Evolutionary conservation across 2,113 vertebrate species (phyloP).

Genomic region (Anguilla rostrata): DNA sequence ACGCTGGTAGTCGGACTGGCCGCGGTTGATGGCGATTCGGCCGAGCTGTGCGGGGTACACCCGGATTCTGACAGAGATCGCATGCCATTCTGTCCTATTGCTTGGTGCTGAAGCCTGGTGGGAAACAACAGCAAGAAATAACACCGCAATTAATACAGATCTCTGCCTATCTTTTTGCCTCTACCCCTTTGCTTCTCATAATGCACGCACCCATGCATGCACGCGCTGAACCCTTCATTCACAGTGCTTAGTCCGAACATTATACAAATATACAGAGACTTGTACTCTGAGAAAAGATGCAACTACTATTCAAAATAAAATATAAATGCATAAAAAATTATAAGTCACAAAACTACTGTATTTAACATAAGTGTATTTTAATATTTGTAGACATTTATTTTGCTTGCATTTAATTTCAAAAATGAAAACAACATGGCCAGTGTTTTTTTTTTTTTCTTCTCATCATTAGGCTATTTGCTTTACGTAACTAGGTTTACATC

Average conservation of each 20-base stretch:
- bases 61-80: constrained; percentile 94
- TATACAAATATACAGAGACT: not conserved
- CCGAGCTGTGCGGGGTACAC: constrained; percentile 94
- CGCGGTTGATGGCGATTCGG: constrained; percentile 95
- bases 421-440: not conserved
- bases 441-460: not conserved
- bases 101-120: constrained; percentile 95
- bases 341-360: not conserved
- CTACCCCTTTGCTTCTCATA: constrained; percentile 59
- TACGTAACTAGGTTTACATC: not conserved
- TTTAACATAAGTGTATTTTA: not conserved
- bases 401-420: not conserved
- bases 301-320: not conserved
- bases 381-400: not conserved
- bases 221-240: constrained; percentile 26
- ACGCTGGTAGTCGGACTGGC: constrained; percentile 98
- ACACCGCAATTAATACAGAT: constrained; percentile 57
- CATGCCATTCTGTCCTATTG: constrained; percentile 96
- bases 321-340: not conserved
- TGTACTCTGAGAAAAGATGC: not conserved
- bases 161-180: constrained; percentile 58
- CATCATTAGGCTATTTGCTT: not conserved
- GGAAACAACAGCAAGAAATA: constrained; percentile 45
- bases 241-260: not conserved
- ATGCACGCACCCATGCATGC: constrained; percentile 62